Evolutionary conservation across 2,888 invertebrate species (phyloP), one percentile per base, ranked within the genome.

Genomic region (Balanococcus diminutus): DNA sequence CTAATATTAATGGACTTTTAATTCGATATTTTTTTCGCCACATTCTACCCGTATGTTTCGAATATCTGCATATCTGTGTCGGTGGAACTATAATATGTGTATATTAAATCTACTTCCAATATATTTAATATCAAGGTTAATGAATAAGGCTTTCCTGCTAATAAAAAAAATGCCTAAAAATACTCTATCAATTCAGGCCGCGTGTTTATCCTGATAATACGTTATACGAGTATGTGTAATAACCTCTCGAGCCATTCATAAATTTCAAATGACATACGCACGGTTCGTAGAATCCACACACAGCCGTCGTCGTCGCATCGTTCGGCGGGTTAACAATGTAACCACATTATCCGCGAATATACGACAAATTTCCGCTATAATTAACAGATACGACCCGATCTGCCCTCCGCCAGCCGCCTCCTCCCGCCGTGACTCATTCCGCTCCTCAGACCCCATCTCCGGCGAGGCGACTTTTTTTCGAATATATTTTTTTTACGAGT

Each of bases 261-360:
- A 56, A 56, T 56, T 56, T 56, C 56, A 22, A 19, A 22, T 56
- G 56, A 56, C 56, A 56, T 56, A 56, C 19, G 46, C 2, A 46
- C 46, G 56, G 1, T 56, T 56, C 56, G 56, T 56, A 56, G 56
- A 56, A 56, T 56, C 19, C 56, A 16, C 56, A 22, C 56, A 22
- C 5, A 22, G 22, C 22, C 56, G 19, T 22, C 19, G n/a, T n/a
- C n/a, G n/a, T n/a, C n/a, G n/a, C n/a, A n/a, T n/a, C n/a, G n/a
- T n/a, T n/a, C n/a, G n/a, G n/a, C n/a, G 19, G 6, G 56, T 56
- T 56, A 22, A 56, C 56, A 56, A 56, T 56, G 56, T 56, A 56
- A 56, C 56, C 56, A 56, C 56, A 56, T 56, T 56, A 56, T 56
- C 56, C 56, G 56, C 56, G 56, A 56, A 56, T 56, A 56, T 56